Evolutionary conservation across 2,797 vertebrate species (phyloP), one percentile per base, ranked within the genome.

Genomic region (Champsocephalus esox): DNA sequence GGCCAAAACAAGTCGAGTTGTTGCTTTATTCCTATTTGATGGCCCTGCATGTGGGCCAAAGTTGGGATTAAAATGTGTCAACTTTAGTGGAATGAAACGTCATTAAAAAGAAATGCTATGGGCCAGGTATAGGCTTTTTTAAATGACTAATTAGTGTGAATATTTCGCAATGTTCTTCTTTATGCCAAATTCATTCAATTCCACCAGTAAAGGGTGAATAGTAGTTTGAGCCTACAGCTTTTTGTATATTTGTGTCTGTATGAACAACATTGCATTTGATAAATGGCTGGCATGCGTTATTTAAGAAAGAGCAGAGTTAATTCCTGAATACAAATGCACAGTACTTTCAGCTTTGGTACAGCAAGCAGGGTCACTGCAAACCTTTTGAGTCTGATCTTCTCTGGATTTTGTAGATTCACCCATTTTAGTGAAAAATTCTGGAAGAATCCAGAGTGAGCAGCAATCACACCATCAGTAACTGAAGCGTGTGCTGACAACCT

Each of bases 401-500:
- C 46, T 62, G 59, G 54, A 73, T 21, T 3, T 56, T 75, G 64
- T 51, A 77, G 67, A 80, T 69, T 59, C 77, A 84, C 50, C 75
- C 59, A 51, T 86, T 75, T 66, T 68, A 81, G 73, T 87, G 69
- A 79, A 60, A 63, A 57, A 78, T 58, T 68, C 76, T 81, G 87
- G 79, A 84, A 69, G 70, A 81, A 87, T 75, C 82, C 69, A 71
- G 75, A 80, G 86, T 7, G 59, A 80, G 75, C 78, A 67, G 80
- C 84, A 86, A 87, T 81, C 85, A 73, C 89, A 80, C 73, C 88
- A 88, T 92, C 90, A 88, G 88, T 90, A 81, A 85, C 80, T 81
- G 86, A 91, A 88, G 77, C 75, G 45, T 70, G 83, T 74, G 75
- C 89, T 92, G 92, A 92, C 92, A 93, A 91, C 89, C 88, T 92